Base-by-base conservation (phyloP, 1,140 invertebrate genomes). In the Magallana angulata region DNA sequence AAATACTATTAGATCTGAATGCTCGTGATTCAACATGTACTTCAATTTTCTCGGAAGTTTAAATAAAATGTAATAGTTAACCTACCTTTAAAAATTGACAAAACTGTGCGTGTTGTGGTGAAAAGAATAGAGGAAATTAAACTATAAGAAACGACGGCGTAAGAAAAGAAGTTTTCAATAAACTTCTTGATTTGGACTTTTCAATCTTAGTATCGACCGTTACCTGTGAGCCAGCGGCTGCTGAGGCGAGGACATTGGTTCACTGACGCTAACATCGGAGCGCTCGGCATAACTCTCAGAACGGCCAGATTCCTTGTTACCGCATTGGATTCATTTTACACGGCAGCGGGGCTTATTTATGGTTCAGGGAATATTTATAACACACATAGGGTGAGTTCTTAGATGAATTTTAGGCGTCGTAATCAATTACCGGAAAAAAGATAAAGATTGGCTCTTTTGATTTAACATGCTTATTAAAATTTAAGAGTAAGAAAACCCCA, bases 131-230 rank as follows among this genome's bases (percentile, higher is more conserved):
- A 18, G 12, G 14, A 36, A 76, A 30, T 76, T 30, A 30, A 36
- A 76, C 36, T 71, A 30, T 8, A 24, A 11, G 18, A 12, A 76
- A 30, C 9, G 24, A 11, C 24, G 8, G 12, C 36, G 68, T 9
- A 5, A 36, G 18, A 30, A 76, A 30, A 12, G 36, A 18, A 24
- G n/a, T 30, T 36, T 30, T 76, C 68, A 76, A 76, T 76, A 76
- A 4, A 48, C 36, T 76, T 76, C 68, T 76, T 76, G 68, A 76
- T 76, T 30, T 76, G 68, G 36, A 76, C 18, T 76, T 76, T 76
- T 76, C 36, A 76, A 30, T 76, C 24, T 76, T 76, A 5, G 36
- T 76, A 76, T 76, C 24, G 68, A 76, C 68, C 68, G 24, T 5
- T 11, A 24, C 18, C 68, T 76, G 64, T 68, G 16, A 7, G 5